Percentiles rank a stretch among this genome's conserved stretches.
Evolutionary conservation across 1,140 invertebrate genomes (phyloP).

Genomic region (Eubasilissa regina): DNA sequence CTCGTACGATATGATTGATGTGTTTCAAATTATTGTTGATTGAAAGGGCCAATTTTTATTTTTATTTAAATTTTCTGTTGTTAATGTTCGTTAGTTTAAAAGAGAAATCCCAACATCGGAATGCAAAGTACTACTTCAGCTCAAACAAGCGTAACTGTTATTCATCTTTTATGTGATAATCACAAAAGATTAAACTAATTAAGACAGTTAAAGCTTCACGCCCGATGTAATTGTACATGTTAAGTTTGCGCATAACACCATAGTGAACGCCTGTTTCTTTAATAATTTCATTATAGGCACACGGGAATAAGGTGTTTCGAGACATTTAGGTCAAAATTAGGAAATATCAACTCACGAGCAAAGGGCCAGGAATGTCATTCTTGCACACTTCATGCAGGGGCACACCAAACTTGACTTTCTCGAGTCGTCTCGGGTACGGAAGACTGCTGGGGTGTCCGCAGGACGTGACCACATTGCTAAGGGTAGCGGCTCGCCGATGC

Average conservation of each 20-base stretch:
- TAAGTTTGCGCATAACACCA: background rate
- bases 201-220: background rate
- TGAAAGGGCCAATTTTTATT: too few relatives aligned
- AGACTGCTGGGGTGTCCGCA: constrained; percentile 83
- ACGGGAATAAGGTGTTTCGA: background rate
- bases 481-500: constrained; percentile 88
- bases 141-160: constrained; percentile 18
- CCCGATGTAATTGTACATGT: constrained; percentile 7
- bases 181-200: constrained; percentile 4
- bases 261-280: background rate
- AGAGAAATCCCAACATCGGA: background rate
- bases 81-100: too few relatives aligned
- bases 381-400: constrained; percentile 92
- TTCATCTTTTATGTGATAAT: constrained; percentile 24
- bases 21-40: too few relatives aligned
- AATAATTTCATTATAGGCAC: background rate
- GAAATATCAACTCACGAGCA: constrained; percentile 78
- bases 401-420: constrained; percentile 95
- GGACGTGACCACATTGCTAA: constrained; percentile 91
- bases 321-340: background rate
- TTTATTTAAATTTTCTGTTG: too few relatives aligned
- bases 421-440: constrained; percentile 86
- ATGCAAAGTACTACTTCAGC: constrained; percentile 29
- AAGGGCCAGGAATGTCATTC: constrained; percentile 92
- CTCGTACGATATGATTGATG: too few relatives aligned